Conservation (phyloP, 2,113 vertebrate species). For the Addax nasomaculatus region DNA sequence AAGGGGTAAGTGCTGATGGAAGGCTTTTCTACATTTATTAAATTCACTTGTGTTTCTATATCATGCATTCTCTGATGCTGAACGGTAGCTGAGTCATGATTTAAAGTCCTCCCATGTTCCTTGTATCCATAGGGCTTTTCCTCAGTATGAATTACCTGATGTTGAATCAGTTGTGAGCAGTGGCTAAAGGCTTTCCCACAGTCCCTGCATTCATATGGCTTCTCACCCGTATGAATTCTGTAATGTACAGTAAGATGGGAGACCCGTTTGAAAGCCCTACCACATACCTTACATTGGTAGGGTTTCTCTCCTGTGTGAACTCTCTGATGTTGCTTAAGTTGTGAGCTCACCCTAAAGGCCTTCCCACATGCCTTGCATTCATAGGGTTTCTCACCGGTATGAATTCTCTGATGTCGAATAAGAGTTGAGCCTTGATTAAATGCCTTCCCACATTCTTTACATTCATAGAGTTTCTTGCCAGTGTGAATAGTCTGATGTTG, state of each 20-base stretch:
- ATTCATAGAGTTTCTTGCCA: constrained; percentile 60
- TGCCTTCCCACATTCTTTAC: constrained; percentile 59
- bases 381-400: constrained; percentile 56
- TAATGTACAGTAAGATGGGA: constrained; percentile 49
- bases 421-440: constrained; percentile 69
- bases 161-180: not conserved
- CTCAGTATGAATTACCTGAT: not conserved
- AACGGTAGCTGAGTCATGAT: not conserved
- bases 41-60: not conserved
- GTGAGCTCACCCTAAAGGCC: constrained; percentile 57
- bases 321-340: constrained; percentile 59
- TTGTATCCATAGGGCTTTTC: not conserved
- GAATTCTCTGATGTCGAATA: constrained; percentile 59
- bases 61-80: not conserved
- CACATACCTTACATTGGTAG: constrained; percentile 42
- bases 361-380: constrained; percentile 39
- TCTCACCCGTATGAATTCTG: constrained; percentile 10
- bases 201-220: not conserved
- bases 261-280: constrained; percentile 38
- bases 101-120: not conserved
- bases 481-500: constrained; percentile 61
- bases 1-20: constrained; percentile 9
- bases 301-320: constrained; percentile 62
- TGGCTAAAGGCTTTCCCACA: constrained; percentile 47
- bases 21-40: not conserved